phyloP scores from a whole-genome alignment of 2,888 invertebrate genomes.

The Phrixothrix hirtus region DNA sequence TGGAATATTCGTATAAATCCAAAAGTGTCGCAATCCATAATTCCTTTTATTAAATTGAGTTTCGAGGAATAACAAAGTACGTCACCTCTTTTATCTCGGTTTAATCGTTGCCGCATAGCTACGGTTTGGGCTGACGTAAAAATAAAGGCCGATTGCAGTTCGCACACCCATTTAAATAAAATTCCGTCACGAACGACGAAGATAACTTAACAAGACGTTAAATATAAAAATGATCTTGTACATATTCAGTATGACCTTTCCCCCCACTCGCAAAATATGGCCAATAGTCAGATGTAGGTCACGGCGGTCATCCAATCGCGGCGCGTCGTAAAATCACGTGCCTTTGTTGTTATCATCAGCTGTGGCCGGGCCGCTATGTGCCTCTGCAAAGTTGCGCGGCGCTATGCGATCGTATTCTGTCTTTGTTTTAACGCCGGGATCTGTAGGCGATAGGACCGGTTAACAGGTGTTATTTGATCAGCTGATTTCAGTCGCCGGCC shows the following conservation, averaged over 20 bases:
- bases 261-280: constrained; percentile 45
- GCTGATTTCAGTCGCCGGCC: constrained; percentile 54
- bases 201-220: constrained; percentile 6
- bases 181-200: constrained; percentile 26
- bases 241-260: constrained; percentile 47
- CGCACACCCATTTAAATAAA: constrained; percentile 22
- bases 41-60: not conserved
- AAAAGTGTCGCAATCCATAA: not conserved
- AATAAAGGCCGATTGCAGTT: constrained; percentile 16
- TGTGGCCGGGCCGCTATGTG: constrained; percentile 57
- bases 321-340: constrained; percentile 60
- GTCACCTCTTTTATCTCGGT: constrained; percentile 11
- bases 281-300: constrained; percentile 65
- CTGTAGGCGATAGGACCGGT: constrained; percentile 37
- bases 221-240: constrained; percentile 6
- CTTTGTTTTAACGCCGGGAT: constrained; percentile 9
- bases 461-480: constrained; percentile 44
- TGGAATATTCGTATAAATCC: no score
- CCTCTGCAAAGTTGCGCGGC: constrained; percentile 35
- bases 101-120: constrained; percentile 3
- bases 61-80: not conserved
- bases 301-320: constrained; percentile 56
- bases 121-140: constrained; percentile 16
- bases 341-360: constrained; percentile 73
- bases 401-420: constrained; percentile 39